phyloP scores from a whole-genome alignment of 2,113 vertebrate genomes.

The Hemiprocne comata region DNA sequence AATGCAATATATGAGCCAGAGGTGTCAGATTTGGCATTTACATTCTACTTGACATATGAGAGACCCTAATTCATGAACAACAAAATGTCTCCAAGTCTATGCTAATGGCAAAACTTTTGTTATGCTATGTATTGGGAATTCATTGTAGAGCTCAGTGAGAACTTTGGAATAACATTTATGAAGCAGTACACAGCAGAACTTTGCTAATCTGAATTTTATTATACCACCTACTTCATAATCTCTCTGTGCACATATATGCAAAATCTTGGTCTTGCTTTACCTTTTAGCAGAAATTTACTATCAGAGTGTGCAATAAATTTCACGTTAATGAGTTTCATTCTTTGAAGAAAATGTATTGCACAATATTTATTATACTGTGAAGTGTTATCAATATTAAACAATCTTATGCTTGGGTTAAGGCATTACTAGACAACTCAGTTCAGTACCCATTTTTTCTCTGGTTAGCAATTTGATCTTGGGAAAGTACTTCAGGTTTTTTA shows the following conservation, averaged over 20 bases:
- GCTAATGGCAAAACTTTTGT: constrained; percentile 50
- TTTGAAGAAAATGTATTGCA: neutral
- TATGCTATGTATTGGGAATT: constrained; percentile 37
- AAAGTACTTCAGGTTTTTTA: neutral
- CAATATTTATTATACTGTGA: neutral
- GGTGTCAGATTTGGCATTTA: constrained; percentile 68
- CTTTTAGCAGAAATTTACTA: neutral
- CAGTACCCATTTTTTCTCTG: neutral
- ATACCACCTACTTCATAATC: neutral
- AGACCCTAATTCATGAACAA: constrained; percentile 50
- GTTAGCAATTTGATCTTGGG: neutral
- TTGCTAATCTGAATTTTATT: constrained; percentile 9
- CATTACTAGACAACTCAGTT: neutral
- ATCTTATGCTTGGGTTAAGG: neutral
- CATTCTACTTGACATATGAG: constrained; percentile 38
- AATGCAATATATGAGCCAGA: constrained; percentile 47
- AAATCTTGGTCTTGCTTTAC: neutral
- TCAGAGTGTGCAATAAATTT: neutral
- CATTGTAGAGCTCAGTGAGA: neutral
- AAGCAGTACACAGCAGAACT: neutral
- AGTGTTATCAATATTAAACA: neutral
- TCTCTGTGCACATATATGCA: fast-evolving
- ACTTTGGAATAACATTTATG: neutral
- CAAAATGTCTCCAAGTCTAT: constrained; percentile 34
- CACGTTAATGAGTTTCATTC: neutral